Percentiles rank a stretch among this genome's conserved stretches.
phyloP scores from a whole-genome alignment of 2,888 invertebrate species.

The Tanypteryx hageni region DNA sequence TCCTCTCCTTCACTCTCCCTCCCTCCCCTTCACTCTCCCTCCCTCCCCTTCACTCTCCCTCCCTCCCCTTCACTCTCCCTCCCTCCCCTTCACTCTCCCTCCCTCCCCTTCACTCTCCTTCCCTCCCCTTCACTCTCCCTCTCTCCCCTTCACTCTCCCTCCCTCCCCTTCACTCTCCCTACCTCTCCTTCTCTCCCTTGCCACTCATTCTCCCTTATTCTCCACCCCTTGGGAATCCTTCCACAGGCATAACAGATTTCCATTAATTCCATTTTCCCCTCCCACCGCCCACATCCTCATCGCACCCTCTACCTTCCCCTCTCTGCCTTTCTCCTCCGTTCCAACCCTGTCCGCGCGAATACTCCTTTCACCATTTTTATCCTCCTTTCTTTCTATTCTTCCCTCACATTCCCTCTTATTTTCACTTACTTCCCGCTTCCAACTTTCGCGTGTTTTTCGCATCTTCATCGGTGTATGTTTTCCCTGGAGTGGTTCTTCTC shows the following conservation, averaged over 20 bases:
- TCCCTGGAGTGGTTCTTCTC: too few species aligned
- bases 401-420: background rate
- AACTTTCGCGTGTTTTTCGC: constrained; percentile 72
- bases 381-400: background rate
- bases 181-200: background rate
- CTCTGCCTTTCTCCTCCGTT: constrained; percentile 75
- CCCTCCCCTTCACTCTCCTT: background rate
- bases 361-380: too few species aligned
- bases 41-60: background rate
- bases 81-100: background rate
- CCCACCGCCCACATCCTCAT: background rate
- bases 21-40: background rate
- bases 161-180: background rate
- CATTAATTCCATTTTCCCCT: constrained; percentile 66
- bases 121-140: background rate
- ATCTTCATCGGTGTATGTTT: too few species aligned
- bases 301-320: background rate
- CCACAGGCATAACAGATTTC: constrained; percentile 68
- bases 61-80: background rate
- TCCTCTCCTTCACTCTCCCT: background rate
- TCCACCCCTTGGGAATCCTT: constrained; percentile 39
- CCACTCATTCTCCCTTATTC: constrained; percentile 10
- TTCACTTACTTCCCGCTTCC: constrained; percentile 75
- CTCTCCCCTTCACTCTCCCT: background rate
- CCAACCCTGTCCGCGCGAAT: constrained; percentile 75